phyloP scores from a whole-genome alignment of 92 coral and sea anemone genomes.

The Epizoanthus ramosus region DNA sequence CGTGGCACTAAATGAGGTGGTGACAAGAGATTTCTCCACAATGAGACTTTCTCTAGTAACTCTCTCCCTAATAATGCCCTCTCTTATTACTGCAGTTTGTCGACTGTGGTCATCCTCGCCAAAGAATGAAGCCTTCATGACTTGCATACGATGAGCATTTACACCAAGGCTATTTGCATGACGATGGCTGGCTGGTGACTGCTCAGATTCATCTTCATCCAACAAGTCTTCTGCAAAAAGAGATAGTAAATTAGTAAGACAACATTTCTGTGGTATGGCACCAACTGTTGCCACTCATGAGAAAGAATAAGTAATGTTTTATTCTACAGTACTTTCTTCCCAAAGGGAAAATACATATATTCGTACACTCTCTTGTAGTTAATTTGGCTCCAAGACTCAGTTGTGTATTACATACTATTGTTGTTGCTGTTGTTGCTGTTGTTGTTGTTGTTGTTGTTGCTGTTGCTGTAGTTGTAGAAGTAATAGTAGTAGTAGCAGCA shows the following conservation, averaged over 20 bases:
- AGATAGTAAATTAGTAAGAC: neutral
- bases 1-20: constrained; percentile 48
- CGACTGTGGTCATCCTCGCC: constrained; percentile 70
- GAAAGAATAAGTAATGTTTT: neutral
- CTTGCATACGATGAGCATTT: constrained; percentile 97
- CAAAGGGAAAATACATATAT: too few relatives aligned
- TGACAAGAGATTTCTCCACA: constrained; percentile 54
- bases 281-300: neutral
- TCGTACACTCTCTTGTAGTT: too few relatives aligned
- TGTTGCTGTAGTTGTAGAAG: too few relatives aligned
- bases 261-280: neutral
- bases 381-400: too few relatives aligned
- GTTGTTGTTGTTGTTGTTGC: too few relatives aligned
- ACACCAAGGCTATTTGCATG: constrained; percentile 87
- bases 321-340: too few relatives aligned
- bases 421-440: too few relatives aligned
- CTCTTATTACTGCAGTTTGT: constrained; percentile 21
- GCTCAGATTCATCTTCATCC: constrained; percentile 64
- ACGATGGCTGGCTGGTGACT: constrained; percentile 92
- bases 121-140: constrained; percentile 99
- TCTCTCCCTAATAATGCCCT: constrained; percentile 6
- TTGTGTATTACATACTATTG: too few relatives aligned
- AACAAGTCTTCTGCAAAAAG: constrained; percentile 50
- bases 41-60: constrained; percentile 26
- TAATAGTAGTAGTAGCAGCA: too few relatives aligned